Base-by-base conservation (phyloP, 1,140 invertebrate genomes). In the Drosophila bipectinata region DNA sequence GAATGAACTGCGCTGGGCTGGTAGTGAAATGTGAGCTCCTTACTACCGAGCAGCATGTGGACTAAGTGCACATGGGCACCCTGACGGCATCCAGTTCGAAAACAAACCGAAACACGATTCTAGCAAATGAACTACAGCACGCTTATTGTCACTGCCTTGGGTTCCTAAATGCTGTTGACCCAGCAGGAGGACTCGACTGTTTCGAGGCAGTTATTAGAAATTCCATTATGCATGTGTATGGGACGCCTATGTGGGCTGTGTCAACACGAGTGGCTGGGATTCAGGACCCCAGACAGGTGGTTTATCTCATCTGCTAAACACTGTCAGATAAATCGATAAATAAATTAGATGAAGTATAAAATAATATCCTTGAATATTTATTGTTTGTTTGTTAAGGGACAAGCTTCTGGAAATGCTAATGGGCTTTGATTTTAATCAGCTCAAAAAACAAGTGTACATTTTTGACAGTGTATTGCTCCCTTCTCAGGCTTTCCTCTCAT, bases 191-290 rank as follows among this genome's bases (percentile, higher is more conserved):
- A 30, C 37, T 34, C 24, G 14, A 28, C 41, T n/a, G 37, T 5
- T 39, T 53, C 10, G 24, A 39, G 63, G 59, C 68, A 63, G 62
- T 83, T 88, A 88, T 88, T 88, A 88, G 79, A 88, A 88, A 88
- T 88, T 88, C 83, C 79, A 88, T 88, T 88, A 88, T 83, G 78
- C 58, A 63, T 79, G 78, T 68, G 60, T 78, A 76, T 71, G 80
- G 68, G 75, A 58, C 44, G 71, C 72, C 49, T 51, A 52, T 72
- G 48, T 74, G 78, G 49, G 56, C 60, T 77, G 32, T 82, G 83
- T 88, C 79, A 88, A 88, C 83, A 87, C 57, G 56, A 59, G 39
- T 53, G 47, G 49, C 48, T 47, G 44, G 63, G 58, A 66, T 47
- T 48, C 59, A 48, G 60, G 52, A 41, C 15, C 26, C 53, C 10